Percentiles rank a stretch among this genome's conserved stretches.
Evolutionary conservation across 2,113 vertebrate species (phyloP).

Genomic region (Oreocharis arfaki): DNA sequence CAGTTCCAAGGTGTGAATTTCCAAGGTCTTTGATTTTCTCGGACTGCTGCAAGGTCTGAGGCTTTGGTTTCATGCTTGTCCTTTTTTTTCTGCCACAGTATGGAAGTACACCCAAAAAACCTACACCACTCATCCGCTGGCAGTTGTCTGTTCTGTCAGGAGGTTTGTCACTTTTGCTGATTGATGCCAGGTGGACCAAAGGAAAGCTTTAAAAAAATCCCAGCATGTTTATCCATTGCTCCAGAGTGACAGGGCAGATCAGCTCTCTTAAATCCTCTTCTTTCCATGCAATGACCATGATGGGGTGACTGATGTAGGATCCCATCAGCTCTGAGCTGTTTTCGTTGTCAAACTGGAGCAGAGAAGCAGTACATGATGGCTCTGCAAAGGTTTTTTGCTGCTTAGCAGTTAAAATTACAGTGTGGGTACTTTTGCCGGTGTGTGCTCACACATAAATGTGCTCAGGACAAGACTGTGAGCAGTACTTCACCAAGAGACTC

Average conservation of each 20-base stretch:
- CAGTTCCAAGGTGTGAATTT: neutral
- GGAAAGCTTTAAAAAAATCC: conserved; percentile 44
- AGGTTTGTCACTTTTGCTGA: conserved; percentile 49
- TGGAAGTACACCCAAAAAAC: neutral
- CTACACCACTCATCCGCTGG: neutral
- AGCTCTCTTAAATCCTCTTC: conserved; percentile 49
- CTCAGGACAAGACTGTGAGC: neutral
- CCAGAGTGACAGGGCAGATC: conserved; percentile 51
- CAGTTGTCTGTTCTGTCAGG: conserved; percentile 25
- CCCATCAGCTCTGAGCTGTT: conserved; percentile 35
- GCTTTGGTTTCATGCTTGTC: neutral
- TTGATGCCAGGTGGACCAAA: conserved; percentile 56
- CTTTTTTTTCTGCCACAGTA: neutral
- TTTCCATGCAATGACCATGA: neutral
- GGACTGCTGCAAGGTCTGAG: rapidly evolving
- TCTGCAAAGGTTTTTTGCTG: neutral
- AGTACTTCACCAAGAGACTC: neutral
- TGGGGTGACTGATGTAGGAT: conserved; percentile 55
- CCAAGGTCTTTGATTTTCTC: neutral
- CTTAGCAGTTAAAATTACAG: neutral
- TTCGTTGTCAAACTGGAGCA: neutral
- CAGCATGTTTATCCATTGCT: conserved; percentile 23
- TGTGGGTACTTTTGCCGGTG: neutral
- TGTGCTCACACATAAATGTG: neutral
- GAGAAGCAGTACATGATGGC: neutral